A percentile compares a stretch with the other conserved stretches of the same genome.
phyloP scores from a whole-genome alignment of 1,140 invertebrate genomes.

The Aporrectodea caliginosa region DNA sequence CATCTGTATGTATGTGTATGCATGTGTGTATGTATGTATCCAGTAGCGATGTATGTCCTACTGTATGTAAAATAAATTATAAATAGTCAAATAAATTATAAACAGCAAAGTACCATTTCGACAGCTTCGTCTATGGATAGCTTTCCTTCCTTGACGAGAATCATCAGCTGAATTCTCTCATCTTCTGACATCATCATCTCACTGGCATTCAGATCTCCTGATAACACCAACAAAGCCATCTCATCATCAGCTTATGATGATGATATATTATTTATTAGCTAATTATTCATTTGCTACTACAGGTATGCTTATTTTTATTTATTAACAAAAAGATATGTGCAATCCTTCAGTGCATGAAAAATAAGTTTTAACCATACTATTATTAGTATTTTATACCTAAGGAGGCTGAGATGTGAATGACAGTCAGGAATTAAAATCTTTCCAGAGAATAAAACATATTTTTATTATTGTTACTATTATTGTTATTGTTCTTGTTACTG shows the following conservation, averaged over 20 bases:
- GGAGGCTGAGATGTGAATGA: not conserved
- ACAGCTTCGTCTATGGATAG: constrained; percentile 38
- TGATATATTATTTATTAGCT: too few relatives aligned
- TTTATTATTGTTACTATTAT: too few relatives aligned
- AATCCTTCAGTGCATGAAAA: not conserved
- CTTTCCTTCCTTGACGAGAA: constrained; percentile 39
- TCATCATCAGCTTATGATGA: not conserved
- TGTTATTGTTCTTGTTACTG: too few relatives aligned
- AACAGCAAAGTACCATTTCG: constrained; percentile 37
- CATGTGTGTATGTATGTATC: too few relatives aligned
- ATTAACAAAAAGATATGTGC: not conserved
- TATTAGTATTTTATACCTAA: too few relatives aligned
- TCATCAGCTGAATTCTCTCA: constrained; percentile 33
- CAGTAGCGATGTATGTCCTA: too few relatives aligned
- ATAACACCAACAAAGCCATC: not conserved
- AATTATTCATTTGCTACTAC: not conserved
- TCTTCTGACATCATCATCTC: constrained; percentile 36
- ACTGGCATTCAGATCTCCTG: constrained; percentile 29
- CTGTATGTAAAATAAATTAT: too few relatives aligned
- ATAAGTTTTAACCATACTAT: not conserved
- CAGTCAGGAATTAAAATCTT: too few relatives aligned
- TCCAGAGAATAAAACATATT: too few relatives aligned
- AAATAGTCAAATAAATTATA: too few relatives aligned
- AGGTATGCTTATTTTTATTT: not conserved
- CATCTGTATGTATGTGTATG: too few relatives aligned